Evolutionary conservation across 2,113 vertebrate genomes (phyloP), one percentile per base, ranked within the genome.

Genomic region (Etia nguti): DNA sequence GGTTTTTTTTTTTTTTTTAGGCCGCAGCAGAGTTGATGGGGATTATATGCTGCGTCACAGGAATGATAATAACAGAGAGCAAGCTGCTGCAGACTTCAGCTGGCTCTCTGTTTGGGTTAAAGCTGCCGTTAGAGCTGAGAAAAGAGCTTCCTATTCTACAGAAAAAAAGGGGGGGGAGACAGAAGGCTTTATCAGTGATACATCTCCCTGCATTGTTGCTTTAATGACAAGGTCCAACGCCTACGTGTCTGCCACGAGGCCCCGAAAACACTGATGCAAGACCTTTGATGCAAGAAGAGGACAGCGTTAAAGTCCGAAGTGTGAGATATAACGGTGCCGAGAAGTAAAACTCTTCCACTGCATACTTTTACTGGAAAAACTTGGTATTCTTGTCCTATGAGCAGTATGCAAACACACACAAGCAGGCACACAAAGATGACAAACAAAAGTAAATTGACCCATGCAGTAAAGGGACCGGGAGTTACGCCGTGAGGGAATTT

Each of bases 11-110:
- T 20, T 54, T 2, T 43, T 48, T 84, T 48, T 56, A 82, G 43
- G 85, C 55, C 18, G 9, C 57, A 22, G 50, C 81, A 73, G 36
- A 81, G 62, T 81, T 82, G 88, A 73, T 48, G 22, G 62, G 70
- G 82, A 84, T 87, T 88, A 79, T 82, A 60, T 5, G 62, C 79
- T 68, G 60, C 86, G 59, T 92, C 79, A 57, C 70, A 92, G 77
- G 90, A 90, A 92, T 91, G 89, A 90, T 89, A 92, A 92, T 81
- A 85, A 90, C 55, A 89, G 83, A 80, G 85, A n/a, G 80, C 79
- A 13, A n/a, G 68, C 52, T 20, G 38, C 73, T 65, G 80, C 24
- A 15, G 82, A 75, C 70, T 38, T 86, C 79, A 90, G 84, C 87
- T 83, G 91, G 86, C 73, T 86, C 26, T 4, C 55, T 52, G 86